Evolutionary conservation across 2,113 vertebrate species (phyloP), one percentile per base, ranked within the genome.

Genomic region (Dicerorhinus sumatrensis): DNA sequence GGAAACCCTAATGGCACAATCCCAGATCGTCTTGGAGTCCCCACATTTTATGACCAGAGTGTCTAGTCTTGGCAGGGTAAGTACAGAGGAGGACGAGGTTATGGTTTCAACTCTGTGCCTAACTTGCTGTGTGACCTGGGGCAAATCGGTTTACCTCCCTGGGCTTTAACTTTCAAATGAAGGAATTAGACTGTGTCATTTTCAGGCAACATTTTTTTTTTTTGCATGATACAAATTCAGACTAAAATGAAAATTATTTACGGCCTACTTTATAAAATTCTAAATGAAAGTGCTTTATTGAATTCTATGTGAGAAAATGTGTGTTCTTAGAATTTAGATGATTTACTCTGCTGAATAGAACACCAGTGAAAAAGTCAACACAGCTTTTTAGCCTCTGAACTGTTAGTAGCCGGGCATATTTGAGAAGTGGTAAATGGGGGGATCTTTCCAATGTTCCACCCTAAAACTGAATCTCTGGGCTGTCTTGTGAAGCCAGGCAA

Each of bases 161-260:
- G 56, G 1, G 8, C 36, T 72, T 87, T 84, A 69, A 60, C 51
- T 91, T 80, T 81, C 63, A 81, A 67, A 82, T 21, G 18, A 92
- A 77, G 18, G 39, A 67, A 62, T 97, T 62, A 93, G 7, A 77
- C 6, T 86, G 33, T 4, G 42, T 62, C 58, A 62, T 88, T 76
- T 95, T 91, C 70, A 92, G 42, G 11, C 29, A 90, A 3, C 29
- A 25, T 25, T 46, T 17, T 76, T 42, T 5, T 27, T 54, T 69
- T 82, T 81, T 62, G n/a, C 73, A 58, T 42, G 10, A 62, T 85
- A 82, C 18, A 96, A 88, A 77, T 96, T 88, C 31, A 82, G 27
- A 46, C 46, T 85, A 63, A 90, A 82, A 81, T 76, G 93, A 94
- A 95, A 93, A 72, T 93, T 65, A 85, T 42, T 96, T 87, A 46